Conservation (phyloP, 2,888 invertebrate species). For the Smittia sp. region DNA sequence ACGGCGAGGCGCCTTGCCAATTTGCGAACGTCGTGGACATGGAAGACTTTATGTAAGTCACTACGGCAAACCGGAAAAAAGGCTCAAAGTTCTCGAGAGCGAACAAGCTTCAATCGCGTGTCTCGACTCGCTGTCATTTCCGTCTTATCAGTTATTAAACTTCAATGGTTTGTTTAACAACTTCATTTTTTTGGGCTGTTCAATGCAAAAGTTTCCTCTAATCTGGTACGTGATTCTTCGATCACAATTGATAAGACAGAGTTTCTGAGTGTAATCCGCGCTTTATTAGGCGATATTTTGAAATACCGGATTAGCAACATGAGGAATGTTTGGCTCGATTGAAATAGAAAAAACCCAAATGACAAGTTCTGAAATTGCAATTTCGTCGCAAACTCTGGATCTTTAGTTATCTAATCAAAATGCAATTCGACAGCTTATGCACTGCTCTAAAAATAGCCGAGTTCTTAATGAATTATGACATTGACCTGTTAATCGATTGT, state of each 20-base stretch:
- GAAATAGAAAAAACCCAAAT: too few relatives aligned
- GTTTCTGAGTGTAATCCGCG: too few relatives aligned
- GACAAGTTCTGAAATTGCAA: not conserved
- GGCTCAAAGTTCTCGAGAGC: too few relatives aligned
- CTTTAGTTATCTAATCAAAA: not conserved
- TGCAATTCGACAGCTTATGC: not conserved
- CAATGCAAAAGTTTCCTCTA: not conserved
- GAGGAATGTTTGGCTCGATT: too few relatives aligned
- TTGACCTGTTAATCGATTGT: not conserved
- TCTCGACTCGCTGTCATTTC: not conserved
- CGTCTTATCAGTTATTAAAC: conserved; percentile 1
- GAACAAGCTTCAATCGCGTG: too few relatives aligned
- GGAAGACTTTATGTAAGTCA: conserved; percentile 74
- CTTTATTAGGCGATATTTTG: too few relatives aligned
- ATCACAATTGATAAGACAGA: not conserved
- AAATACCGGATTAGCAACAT: too few relatives aligned
- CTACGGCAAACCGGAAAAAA: not conserved
- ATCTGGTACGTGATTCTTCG: conserved; percentile 12
- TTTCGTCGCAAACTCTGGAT: not conserved
- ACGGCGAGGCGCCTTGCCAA: conserved; percentile 61
- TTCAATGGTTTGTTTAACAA: not conserved
- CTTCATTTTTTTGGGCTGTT: not conserved
- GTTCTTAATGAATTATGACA: not conserved
- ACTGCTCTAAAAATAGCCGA: not conserved
- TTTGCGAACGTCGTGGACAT: conserved; percentile 64